A percentile compares a stretch with the other conserved stretches of the same genome.
Evolutionary conservation across 1,140 invertebrate genomes (phyloP).

Genomic region (Hermatobates lingyangjiaoensis): DNA sequence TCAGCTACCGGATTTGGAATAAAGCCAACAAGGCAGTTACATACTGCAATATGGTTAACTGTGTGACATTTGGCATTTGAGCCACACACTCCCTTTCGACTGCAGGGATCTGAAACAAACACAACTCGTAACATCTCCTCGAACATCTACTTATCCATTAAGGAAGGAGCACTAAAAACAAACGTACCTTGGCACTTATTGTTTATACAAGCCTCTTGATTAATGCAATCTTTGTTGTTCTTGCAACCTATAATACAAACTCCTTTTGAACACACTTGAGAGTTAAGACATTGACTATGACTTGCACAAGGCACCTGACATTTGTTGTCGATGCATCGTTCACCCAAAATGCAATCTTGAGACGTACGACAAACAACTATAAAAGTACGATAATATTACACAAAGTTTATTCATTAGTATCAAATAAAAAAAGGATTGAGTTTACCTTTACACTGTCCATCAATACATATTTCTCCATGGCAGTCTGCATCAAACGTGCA

Average conservation of each 20-base stretch:
- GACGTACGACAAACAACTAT: slow-evolving; percentile 53
- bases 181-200: slow-evolving; percentile 47
- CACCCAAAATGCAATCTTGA: slow-evolving; percentile 57
- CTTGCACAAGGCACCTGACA: slow-evolving; percentile 56
- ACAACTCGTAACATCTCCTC: not conserved
- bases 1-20: slow-evolving; percentile 71
- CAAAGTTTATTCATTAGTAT: too few relatives aligned
- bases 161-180: not conserved
- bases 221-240: slow-evolving; percentile 55
- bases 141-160: too few relatives aligned
- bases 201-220: slow-evolving; percentile 55
- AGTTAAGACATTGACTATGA: slow-evolving; percentile 55
- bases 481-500: slow-evolving; percentile 60
- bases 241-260: slow-evolving; percentile 65
- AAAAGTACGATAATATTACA: too few relatives aligned
- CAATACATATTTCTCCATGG: slow-evolving; percentile 50
- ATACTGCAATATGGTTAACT: slow-evolving; percentile 44
- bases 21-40: slow-evolving; percentile 63
- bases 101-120: slow-evolving; percentile 44
- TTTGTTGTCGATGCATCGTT: slow-evolving; percentile 56
- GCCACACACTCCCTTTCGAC: slow-evolving; percentile 53
- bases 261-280: slow-evolving; percentile 60
- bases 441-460: slow-evolving; percentile 54
- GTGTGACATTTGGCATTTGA: slow-evolving; percentile 64
- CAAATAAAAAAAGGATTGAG: too few relatives aligned